phyloP scores from a whole-genome alignment of 2,113 vertebrate species.

The Shinisaurus crocodilurus region DNA sequence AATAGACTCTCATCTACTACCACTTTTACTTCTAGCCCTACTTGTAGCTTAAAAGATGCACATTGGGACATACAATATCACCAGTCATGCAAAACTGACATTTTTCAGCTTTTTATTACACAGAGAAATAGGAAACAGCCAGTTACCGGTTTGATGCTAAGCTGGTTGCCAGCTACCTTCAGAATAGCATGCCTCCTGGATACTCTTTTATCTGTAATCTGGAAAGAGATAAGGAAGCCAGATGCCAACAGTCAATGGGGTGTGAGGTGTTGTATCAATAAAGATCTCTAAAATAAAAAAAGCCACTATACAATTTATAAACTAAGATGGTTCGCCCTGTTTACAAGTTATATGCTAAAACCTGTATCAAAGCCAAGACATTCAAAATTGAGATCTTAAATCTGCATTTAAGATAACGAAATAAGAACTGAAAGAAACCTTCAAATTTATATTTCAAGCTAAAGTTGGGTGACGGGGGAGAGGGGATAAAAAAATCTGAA shows the following conservation, averaged over 20 bases:
- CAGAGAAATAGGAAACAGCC: background rate
- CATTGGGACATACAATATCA: background rate
- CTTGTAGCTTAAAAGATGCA: background rate
- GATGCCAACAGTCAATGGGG: background rate
- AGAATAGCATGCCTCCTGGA: slow-evolving; percentile 86
- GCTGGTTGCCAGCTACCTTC: slow-evolving; percentile 75
- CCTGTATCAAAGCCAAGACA: background rate
- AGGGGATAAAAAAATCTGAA: background rate
- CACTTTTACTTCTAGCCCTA: background rate
- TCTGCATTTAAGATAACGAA: background rate
- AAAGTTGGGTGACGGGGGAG: background rate
- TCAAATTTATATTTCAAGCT: background rate
- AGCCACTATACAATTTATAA: background rate
- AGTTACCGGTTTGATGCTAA: slow-evolving; percentile 86
- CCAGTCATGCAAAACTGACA: background rate
- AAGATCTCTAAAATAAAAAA: background rate
- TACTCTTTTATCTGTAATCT: slow-evolving; percentile 87
- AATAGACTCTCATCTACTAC: background rate
- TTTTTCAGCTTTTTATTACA: background rate
- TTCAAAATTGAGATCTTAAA: background rate
- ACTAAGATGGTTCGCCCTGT: background rate
- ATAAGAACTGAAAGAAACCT: background rate
- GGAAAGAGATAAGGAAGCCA: background rate
- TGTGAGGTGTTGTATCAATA: background rate
- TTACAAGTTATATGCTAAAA: background rate